Evolutionary conservation across 2,113 vertebrate species (phyloP).

Genomic region (Solea solea): DNA sequence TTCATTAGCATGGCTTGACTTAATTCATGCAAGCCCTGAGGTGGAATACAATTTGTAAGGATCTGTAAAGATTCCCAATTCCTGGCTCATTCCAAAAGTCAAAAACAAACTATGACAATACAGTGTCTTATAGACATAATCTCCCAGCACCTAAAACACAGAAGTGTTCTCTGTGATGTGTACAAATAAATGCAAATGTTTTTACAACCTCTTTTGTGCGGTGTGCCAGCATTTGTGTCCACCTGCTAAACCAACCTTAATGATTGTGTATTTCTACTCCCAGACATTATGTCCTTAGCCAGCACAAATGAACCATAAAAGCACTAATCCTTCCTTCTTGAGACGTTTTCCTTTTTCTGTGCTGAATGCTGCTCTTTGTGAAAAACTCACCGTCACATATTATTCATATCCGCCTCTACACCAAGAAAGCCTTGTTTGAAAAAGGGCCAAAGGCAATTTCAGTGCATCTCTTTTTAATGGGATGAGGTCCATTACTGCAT

Average conservation of each 20-base stretch:
- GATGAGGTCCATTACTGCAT: conserved; percentile 39
- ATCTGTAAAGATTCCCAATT: neutral
- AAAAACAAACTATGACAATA: neutral
- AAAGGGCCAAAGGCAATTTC: conserved; percentile 50
- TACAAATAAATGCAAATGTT: conserved; percentile 4
- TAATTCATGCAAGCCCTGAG: neutral
- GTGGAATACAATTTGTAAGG: neutral
- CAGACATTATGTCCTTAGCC: conserved; percentile 27
- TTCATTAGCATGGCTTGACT: neutral
- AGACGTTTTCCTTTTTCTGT: conserved; percentile 46
- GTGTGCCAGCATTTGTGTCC: conserved; percentile 11
- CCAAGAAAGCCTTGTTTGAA: conserved; percentile 39
- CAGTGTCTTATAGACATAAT: neutral
- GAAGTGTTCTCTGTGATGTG: conserved; percentile 17
- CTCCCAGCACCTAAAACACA: conserved; percentile 1
- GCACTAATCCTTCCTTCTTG: conserved; percentile 48
- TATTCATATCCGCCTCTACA: conserved; percentile 47
- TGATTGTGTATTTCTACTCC: conserved; percentile 31
- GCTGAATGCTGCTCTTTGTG: conserved; percentile 36
- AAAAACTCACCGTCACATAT: conserved; percentile 30
- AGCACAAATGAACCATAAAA: conserved; percentile 43
- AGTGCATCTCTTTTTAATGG: conserved; percentile 47
- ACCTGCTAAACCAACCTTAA: conserved; percentile 21
- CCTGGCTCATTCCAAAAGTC: neutral
- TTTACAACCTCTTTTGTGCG: conserved; percentile 31